A percentile compares a stretch with the other conserved stretches of the same genome.
These are phyloP conservation scores for Chalcosyrphus nemorum DNA, from an alignment of 2,888 invertebrate species.

Conservation along the genomic window DNA sequence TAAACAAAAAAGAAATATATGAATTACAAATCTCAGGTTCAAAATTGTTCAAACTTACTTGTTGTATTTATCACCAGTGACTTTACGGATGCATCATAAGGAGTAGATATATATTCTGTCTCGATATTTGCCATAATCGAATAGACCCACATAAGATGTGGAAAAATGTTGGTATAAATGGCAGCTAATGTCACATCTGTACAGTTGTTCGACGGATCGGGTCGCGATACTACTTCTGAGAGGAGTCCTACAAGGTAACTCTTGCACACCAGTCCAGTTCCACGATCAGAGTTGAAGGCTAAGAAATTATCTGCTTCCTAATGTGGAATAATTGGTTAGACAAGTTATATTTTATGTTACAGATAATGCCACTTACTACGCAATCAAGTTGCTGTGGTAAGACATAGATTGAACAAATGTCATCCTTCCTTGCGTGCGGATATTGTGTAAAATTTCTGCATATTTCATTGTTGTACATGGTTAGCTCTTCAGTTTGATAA, in stretches of 20 bases:
- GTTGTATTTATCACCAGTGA: slow-evolving; percentile 13
- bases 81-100: slow-evolving; percentile 48
- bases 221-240: slow-evolving; percentile 68
- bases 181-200: slow-evolving; percentile 64
- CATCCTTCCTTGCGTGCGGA: slow-evolving; percentile 50
- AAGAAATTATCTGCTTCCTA: slow-evolving; percentile 61
- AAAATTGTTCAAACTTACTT: slow-evolving; percentile 13
- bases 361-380: slow-evolving; percentile 64
- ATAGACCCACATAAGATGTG: slow-evolving; percentile 74
- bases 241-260: slow-evolving; percentile 73
- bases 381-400: slow-evolving; percentile 69
- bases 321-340: background rate
- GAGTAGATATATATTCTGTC: slow-evolving; percentile 55
- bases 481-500: slow-evolving; percentile 72
- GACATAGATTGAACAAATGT: slow-evolving; percentile 74
- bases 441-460: slow-evolving; percentile 65
- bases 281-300: slow-evolving; percentile 72
- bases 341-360: background rate
- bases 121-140: slow-evolving; percentile 69
- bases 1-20: background rate
- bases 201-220: slow-evolving; percentile 62
- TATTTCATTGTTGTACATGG: slow-evolving; percentile 51
- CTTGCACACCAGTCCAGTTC: slow-evolving; percentile 74
- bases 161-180: slow-evolving; percentile 72
- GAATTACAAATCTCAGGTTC: background rate